A percentile compares a stretch with the other conserved stretches of the same genome.
phyloP scores from a whole-genome alignment of 2,113 vertebrate species.

The Melanerpes aurifrons region DNA sequence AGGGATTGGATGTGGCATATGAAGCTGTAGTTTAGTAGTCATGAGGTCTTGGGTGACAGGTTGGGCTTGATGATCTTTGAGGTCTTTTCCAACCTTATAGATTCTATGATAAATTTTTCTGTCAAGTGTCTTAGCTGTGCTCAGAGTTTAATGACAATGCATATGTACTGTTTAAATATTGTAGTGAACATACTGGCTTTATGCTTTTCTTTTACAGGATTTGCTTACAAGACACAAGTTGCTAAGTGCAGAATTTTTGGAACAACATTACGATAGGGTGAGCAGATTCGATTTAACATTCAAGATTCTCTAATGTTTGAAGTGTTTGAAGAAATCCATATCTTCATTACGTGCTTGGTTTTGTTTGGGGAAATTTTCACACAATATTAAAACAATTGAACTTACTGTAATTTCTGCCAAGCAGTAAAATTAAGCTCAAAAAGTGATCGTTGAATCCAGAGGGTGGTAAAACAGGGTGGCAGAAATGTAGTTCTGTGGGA shows the following conservation, averaged over 20 bases:
- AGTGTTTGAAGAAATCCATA: background rate
- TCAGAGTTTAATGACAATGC: background rate
- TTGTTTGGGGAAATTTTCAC: background rate
- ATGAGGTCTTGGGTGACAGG: no score
- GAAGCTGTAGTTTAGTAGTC: no score
- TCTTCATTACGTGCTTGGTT: background rate
- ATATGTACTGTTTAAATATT: background rate
- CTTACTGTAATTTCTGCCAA: background rate
- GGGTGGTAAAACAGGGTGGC: background rate
- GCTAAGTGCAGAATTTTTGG: constrained; percentile 88
- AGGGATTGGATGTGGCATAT: no score
- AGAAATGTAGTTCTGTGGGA: background rate
- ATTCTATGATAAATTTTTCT: background rate
- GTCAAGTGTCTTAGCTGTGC: background rate
- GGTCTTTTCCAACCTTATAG: no score
- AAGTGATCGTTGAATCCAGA: background rate
- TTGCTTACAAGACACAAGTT: constrained; percentile 88
- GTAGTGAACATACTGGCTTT: background rate
- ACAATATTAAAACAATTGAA: background rate
- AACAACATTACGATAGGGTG: constrained; percentile 88
- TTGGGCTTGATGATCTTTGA: no score
- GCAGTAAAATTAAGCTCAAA: background rate
- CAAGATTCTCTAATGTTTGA: background rate
- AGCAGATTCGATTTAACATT: constrained; percentile 50
- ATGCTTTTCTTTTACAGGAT: constrained; percentile 74